phyloP scores from a whole-genome alignment of 2,113 vertebrate species.

The Barnardius zonarius region DNA sequence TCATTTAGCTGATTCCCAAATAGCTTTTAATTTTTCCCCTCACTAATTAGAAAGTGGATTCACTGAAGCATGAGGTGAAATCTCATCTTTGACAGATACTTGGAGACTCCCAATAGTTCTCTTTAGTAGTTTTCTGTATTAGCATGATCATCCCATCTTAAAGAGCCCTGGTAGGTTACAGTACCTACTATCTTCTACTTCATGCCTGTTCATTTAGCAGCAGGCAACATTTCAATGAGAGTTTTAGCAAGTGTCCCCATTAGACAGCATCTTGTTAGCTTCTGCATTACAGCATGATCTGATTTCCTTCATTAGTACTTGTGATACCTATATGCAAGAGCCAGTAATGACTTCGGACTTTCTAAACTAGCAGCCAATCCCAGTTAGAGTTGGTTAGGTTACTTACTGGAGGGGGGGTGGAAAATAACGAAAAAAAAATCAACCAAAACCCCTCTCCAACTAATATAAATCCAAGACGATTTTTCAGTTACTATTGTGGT shows the following conservation, averaged over 20 bases:
- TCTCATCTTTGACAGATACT: not conserved
- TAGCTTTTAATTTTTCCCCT: not conserved
- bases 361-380: not conserved
- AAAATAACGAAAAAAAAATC: not conserved
- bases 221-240: not conserved
- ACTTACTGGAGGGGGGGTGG: not conserved
- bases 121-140: not conserved
- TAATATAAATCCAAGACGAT: not conserved
- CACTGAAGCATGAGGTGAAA: not conserved
- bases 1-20: not conserved
- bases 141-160: not conserved
- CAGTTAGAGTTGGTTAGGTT: not conserved
- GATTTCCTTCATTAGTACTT: conserved; percentile 12
- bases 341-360: not conserved
- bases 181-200: not conserved
- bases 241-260: not conserved
- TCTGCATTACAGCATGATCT: not conserved
- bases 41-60: not conserved
- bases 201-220: not conserved
- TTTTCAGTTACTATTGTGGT: not conserved
- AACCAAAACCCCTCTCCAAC: not conserved
- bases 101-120: not conserved
- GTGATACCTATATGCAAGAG: not conserved
- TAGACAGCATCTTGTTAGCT: not conserved
- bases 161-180: not conserved